Evolutionary conservation across 2,113 vertebrate genomes (phyloP), one percentile per base, ranked within the genome.

Genomic region (Pogona vitticeps): DNA sequence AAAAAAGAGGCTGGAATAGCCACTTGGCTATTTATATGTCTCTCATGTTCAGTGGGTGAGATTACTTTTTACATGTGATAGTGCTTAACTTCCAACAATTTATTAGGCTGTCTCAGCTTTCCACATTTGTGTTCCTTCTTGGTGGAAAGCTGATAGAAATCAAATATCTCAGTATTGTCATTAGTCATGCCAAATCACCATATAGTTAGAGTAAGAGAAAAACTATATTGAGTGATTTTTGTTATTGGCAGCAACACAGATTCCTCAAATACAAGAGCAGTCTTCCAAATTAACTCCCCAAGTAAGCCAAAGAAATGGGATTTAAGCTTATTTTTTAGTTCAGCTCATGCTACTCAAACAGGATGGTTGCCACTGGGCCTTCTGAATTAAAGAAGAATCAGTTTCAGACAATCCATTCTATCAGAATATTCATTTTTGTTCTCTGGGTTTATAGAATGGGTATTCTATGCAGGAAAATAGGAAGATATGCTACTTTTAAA

Each of bases 181-280:
- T 82, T 86, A 52, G 72, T 56, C n/a, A 26, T 89, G 56, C 21
- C 15, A 82, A 83, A 61, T 42, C 52, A n/a, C 4, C 61, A 26
- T 38, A 18, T 63, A 36, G 58, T 63, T 3, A 56, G n/a, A 28
- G 31, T 52, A 46, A 38, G 85, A 85, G 20, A n/a, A 31, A 68
- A 89, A 61, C 0, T 15, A 58, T 85, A 17, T 58, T 87, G 89
- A 58, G 76, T 84, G 75, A 83, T 79, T 90, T 77, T 65, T 79
- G 46, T 52, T 61, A 52, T 21, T 76, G 52, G 23, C 72, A 76
- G 61, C 67, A 58, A 31, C 20, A 83, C 20, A 40, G 8, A n/a
- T 18, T 38, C 46, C 26, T 65, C 58, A 26, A 52, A 52, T 5
- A 28, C 28, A n/a, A 7, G 20, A n/a, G 42, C 33, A 20, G 20